These are phyloP conservation scores for Cheilinus undulatus DNA, from an alignment of 2,113 vertebrate species.

Conservation along the genomic window DNA sequence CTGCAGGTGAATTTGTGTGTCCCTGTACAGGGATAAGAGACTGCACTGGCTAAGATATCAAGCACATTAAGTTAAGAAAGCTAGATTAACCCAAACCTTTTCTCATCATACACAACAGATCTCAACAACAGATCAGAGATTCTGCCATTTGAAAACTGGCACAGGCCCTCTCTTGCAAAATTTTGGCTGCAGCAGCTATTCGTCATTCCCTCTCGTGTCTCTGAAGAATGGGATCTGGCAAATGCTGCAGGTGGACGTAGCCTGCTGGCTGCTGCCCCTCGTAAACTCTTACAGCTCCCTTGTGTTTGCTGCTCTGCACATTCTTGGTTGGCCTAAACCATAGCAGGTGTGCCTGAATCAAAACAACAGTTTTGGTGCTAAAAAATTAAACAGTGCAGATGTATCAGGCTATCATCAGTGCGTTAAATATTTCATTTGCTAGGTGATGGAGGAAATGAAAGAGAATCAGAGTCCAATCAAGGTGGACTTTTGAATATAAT, in stretches of 20 bases:
- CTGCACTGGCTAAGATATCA: neutral
- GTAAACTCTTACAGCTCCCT: slow-evolving; percentile 24
- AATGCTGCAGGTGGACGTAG: slow-evolving; percentile 7
- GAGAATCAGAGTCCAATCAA: slow-evolving; percentile 24
- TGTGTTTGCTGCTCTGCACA: slow-evolving; percentile 2
- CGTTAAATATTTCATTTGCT: slow-evolving; percentile 21
- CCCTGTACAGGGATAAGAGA: neutral
- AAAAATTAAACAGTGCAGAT: slow-evolving; percentile 11
- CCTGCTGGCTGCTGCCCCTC: slow-evolving; percentile 25
- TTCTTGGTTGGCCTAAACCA: slow-evolving; percentile 34
- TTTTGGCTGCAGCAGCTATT: slow-evolving; percentile 1
- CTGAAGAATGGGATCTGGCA: slow-evolving; percentile 35
- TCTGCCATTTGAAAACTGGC: neutral
- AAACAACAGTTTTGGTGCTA: slow-evolving; percentile 42
- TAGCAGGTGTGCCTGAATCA: slow-evolving; percentile 44
- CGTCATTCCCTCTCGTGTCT: slow-evolving; percentile 11
- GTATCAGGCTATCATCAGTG: neutral
- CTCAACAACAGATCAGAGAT: neutral
- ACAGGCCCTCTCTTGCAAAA: slow-evolving; percentile 1
- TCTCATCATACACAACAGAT: neutral
- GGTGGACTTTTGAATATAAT: slow-evolving; percentile 6
- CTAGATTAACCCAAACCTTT: too few relatives aligned
- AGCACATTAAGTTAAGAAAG: neutral
- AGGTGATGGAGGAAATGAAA: slow-evolving; percentile 9
- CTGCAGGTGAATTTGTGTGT: neutral